phyloP scores from a whole-genome alignment of 2,113 vertebrate genomes.

The Mirza zaza region DNA sequence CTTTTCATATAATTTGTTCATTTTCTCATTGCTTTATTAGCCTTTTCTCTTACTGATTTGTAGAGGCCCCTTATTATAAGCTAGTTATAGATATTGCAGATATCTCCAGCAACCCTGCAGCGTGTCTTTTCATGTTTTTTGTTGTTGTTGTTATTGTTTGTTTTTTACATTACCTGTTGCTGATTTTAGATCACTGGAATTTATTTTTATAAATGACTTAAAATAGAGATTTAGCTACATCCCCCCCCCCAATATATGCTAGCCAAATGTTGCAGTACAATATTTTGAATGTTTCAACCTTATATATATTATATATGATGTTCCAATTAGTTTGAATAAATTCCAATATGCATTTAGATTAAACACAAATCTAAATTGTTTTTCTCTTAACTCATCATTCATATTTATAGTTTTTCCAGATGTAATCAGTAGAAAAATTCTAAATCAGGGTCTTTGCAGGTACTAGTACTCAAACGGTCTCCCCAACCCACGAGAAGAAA shows the following conservation, averaged over 20 bases:
- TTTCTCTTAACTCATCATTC: neutral
- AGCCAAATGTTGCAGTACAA: neutral
- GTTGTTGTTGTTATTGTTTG: too few relatives aligned
- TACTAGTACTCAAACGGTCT: neutral
- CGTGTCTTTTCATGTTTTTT: neutral
- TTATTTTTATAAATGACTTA: slow-evolving; percentile 11
- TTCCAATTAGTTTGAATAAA: neutral
- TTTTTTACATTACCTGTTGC: neutral
- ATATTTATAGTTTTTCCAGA: neutral
- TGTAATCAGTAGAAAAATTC: neutral
- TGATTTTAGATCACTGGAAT: neutral
- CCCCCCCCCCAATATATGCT: neutral
- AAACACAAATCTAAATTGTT: neutral
- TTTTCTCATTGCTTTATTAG: neutral
- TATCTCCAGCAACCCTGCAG: neutral
- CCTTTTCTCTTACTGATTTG: neutral
- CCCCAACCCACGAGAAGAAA: neutral
- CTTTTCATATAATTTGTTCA: neutral
- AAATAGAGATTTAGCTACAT: neutral
- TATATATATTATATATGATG: neutral
- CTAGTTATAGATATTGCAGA: neutral
- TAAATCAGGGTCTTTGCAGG: neutral
- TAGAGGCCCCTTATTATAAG: neutral
- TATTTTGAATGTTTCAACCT: neutral
- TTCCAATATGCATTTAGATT: neutral